phyloP scores from a whole-genome alignment of 2,888 invertebrate genomes.

The Trilocha varians region DNA sequence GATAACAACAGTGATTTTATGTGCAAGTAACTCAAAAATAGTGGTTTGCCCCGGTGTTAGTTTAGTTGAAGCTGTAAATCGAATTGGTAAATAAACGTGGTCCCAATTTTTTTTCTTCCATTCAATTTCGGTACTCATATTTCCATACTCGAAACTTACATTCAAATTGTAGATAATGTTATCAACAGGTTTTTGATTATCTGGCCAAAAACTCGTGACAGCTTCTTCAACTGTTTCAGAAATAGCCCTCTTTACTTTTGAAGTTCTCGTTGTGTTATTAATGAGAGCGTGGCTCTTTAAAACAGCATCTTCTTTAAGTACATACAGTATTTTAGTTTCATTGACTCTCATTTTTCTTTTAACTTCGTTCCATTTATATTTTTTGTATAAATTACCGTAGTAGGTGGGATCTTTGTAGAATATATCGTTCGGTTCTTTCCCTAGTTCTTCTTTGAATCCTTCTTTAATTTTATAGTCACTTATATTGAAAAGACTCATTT shows the following conservation, averaged over 20 bases:
- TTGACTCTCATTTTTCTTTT: constrained; percentile 28
- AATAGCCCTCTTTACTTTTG: constrained; percentile 22
- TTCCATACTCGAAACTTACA: constrained; percentile 26
- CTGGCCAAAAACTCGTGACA: constrained; percentile 32
- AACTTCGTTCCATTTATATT: constrained; percentile 41
- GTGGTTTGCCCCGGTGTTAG: constrained; percentile 32
- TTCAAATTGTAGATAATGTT: constrained; percentile 26
- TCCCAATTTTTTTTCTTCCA: constrained; percentile 34
- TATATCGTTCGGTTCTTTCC: constrained; percentile 36
- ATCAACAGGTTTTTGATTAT: constrained; percentile 31
- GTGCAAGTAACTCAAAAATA: constrained; percentile 27
- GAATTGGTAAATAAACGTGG: constrained; percentile 22
- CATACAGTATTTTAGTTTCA: constrained; percentile 28
- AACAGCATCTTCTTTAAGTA: constrained; percentile 27
- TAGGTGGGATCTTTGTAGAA: constrained; percentile 46
- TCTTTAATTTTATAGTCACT: constrained; percentile 36
- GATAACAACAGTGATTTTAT: constrained; percentile 32
- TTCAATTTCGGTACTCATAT: constrained; percentile 23
- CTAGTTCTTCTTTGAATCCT: constrained; percentile 39
- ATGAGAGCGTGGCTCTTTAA: constrained; percentile 29
- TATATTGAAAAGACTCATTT: constrained; percentile 39
- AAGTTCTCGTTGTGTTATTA: constrained; percentile 32
- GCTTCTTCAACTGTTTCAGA: constrained; percentile 28
- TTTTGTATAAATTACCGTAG: constrained; percentile 34
- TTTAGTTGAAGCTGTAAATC: constrained; percentile 23